These are phyloP conservation scores for Formica selysi DNA, from an alignment of 1,140 invertebrate genomes.

Conservation along the genomic window DNA sequence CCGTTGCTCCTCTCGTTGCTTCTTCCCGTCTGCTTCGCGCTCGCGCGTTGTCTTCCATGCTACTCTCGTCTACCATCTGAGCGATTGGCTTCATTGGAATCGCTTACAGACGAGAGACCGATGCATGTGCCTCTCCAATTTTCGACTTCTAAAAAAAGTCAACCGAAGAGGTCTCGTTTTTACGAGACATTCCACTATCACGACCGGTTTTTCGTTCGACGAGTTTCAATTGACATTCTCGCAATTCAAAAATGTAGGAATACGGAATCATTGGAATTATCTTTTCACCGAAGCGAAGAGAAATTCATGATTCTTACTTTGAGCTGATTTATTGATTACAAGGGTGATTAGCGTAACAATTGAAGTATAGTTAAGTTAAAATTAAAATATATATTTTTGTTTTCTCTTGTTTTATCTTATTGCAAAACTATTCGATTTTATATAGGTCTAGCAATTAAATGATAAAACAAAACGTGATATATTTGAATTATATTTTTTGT, in stretches of 20 bases:
- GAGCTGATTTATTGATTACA: not conserved
- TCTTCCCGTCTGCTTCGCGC: not conserved
- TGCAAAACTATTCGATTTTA: not conserved
- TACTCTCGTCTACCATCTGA: slow-evolving; percentile 55
- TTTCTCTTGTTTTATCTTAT: not conserved
- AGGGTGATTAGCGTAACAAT: not conserved
- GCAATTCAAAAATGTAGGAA: not conserved
- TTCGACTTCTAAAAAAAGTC: slow-evolving; percentile 26
- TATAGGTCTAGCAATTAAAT: too few species aligned
- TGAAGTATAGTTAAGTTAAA: not conserved
- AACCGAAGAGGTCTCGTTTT: slow-evolving; percentile 48
- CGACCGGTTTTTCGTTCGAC: not conserved
- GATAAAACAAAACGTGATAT: too few species aligned
- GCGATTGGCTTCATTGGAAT: slow-evolving; percentile 67
- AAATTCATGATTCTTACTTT: slow-evolving; percentile 7
- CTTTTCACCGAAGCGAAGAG: not conserved
- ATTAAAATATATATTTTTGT: not conserved
- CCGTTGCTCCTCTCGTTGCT: not conserved
- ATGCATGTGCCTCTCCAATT: slow-evolving; percentile 46
- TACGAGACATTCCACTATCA: slow-evolving; percentile 34
- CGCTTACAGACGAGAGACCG: slow-evolving; percentile 42
- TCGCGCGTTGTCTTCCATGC: slow-evolving; percentile 20
- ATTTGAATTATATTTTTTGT: too few species aligned
- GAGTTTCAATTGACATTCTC: slow-evolving; percentile 23
- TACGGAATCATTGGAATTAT: slow-evolving; percentile 12